These are phyloP conservation scores for Nerophis ophidion DNA, from an alignment of 2,113 vertebrate genomes.

Conservation along the genomic window DNA sequence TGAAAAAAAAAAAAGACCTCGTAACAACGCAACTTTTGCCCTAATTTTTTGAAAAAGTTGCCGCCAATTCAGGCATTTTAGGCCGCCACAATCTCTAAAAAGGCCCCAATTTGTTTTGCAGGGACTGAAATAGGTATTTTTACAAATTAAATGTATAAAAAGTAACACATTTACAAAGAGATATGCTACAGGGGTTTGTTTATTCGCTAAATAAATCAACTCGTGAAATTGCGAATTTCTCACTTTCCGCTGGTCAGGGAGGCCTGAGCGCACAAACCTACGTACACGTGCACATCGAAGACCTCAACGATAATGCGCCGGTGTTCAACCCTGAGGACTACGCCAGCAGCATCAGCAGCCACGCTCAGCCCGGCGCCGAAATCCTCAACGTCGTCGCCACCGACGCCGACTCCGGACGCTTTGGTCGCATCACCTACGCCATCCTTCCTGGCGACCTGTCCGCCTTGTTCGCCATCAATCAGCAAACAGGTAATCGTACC, in stretches of 20 bases:
- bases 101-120: too few species aligned
- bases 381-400: slow-evolving; percentile 79
- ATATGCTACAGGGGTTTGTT: too few species aligned
- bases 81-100: too few species aligned
- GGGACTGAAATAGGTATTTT: too few species aligned
- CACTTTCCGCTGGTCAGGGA: slow-evolving; percentile 70
- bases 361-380: slow-evolving; percentile 79
- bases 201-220: too few species aligned
- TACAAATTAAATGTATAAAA: too few species aligned
- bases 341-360: slow-evolving; percentile 78
- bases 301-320: slow-evolving; percentile 86
- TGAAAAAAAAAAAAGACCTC: too few species aligned
- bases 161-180: too few species aligned
- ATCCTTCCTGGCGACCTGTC: slow-evolving; percentile 76
- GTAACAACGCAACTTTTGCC: too few species aligned
- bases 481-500: slow-evolving; percentile 75
- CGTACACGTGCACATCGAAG: slow-evolving; percentile 84
- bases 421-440: slow-evolving; percentile 76
- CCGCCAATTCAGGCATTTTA: too few species aligned
- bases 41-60: too few species aligned
- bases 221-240: not conserved
- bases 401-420: slow-evolving; percentile 79
- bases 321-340: slow-evolving; percentile 80
- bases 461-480: slow-evolving; percentile 77
- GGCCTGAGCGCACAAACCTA: slow-evolving; percentile 86